These are phyloP conservation scores for Sphaerophoria taeniata DNA, from an alignment of 2,888 invertebrate species.

Conservation along the genomic window DNA sequence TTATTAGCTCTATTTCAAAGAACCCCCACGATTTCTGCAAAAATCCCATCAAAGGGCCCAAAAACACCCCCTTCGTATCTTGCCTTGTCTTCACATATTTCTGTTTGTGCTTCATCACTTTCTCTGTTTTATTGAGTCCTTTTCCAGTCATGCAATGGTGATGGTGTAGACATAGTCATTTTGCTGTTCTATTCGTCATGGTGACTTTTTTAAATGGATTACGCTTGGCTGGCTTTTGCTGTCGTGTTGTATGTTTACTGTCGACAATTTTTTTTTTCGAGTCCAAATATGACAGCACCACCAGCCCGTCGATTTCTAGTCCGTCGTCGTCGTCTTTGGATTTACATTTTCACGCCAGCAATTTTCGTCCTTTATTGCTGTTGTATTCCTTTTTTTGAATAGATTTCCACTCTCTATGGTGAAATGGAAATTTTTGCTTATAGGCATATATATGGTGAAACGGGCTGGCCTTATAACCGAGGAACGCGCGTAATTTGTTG, in stretches of 20 bases:
- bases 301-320: slow-evolving; percentile 44
- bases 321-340: slow-evolving; percentile 49
- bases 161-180: neutral
- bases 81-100: neutral
- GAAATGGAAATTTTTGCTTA: slow-evolving; percentile 9
- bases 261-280: slow-evolving; percentile 46
- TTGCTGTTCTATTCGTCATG: slow-evolving; percentile 54
- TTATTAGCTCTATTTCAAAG: slow-evolving; percentile 25
- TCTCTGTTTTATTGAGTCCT: slow-evolving; percentile 11
- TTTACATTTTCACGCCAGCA: slow-evolving; percentile 54
- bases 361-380: slow-evolving; percentile 26
- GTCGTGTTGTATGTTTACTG: slow-evolving; percentile 66
- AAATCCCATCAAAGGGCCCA: neutral
- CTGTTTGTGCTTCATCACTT: too few species aligned
- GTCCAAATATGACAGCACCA: slow-evolving; percentile 57
- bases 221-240: slow-evolving; percentile 67
- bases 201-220: slow-evolving; percentile 70
- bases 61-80: neutral
- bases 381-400: neutral
- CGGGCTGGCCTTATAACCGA: slow-evolving; percentile 15
- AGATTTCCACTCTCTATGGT: neutral
- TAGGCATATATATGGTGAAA: slow-evolving; percentile 1
- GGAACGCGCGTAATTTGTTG: slow-evolving; percentile 31
- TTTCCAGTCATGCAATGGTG: neutral
- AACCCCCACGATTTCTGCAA: slow-evolving; percentile 7